Conservation (phyloP, 2,113 vertebrate genomes). For the Dicaeum eximium region DNA sequence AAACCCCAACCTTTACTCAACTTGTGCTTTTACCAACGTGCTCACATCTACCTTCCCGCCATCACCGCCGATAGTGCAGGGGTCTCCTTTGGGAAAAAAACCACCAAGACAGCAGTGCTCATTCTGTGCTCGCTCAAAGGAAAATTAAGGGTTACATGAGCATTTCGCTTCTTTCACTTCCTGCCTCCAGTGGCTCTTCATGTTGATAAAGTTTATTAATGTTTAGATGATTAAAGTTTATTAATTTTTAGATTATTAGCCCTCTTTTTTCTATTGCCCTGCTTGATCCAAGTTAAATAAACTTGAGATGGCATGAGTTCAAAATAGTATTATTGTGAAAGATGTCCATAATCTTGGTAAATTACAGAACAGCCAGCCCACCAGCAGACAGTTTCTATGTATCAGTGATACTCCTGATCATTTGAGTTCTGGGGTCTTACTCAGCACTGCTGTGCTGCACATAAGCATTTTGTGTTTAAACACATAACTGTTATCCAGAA, state of each 20-base stretch:
- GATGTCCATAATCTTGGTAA: background rate
- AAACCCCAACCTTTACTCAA: background rate
- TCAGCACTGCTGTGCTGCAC: background rate
- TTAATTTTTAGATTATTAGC: background rate
- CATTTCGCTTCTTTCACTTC: background rate
- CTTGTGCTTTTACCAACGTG: accelerated
- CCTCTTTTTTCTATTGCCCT: background rate
- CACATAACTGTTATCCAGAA: background rate
- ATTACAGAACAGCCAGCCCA: background rate
- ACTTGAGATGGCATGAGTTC: background rate
- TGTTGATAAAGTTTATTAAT: background rate
- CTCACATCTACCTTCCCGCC: background rate
- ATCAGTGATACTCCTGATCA: too few relatives aligned
- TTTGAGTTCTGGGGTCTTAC: background rate
- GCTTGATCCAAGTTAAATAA: background rate
- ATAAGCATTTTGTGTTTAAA: background rate
- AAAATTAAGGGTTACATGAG: background rate
- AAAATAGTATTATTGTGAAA: background rate
- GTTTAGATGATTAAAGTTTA: background rate
- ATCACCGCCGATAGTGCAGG: accelerated
- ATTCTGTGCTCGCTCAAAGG: too few relatives aligned
- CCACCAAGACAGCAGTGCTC: background rate
- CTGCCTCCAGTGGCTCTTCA: background rate
- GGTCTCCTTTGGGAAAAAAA: background rate
- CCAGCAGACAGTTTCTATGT: background rate